Conservation (phyloP, 1,140 invertebrate species). For the Macrosteles quadrilineatus region DNA sequence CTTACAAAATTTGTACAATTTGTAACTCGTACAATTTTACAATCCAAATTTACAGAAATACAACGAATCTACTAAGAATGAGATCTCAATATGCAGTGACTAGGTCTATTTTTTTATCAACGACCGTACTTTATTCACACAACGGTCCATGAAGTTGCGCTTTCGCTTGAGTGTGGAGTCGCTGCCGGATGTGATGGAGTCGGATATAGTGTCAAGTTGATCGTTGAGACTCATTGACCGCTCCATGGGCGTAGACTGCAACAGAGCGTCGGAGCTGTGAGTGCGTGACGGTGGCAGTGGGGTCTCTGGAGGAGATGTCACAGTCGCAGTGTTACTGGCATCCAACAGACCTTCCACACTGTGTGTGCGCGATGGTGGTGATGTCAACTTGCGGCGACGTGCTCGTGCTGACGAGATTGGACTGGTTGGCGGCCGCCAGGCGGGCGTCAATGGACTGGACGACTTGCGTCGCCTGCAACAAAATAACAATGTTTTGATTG, state of each 20-base stretch:
- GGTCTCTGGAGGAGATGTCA: constrained; percentile 12
- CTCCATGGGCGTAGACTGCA: constrained; percentile 39
- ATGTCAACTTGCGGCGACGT: constrained; percentile 20
- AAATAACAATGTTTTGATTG: too few relatives aligned
- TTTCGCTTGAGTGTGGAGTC: constrained; percentile 32
- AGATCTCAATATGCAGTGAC: background rate
- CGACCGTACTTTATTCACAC: constrained; percentile 73
- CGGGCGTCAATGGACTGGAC: constrained; percentile 58
- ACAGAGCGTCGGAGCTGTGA: constrained; percentile 49
- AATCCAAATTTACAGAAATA: too few relatives aligned
- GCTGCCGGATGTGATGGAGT: constrained; percentile 28
- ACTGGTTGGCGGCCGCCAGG: constrained; percentile 46
- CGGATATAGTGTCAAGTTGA: constrained; percentile 35
- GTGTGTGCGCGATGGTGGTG: constrained; percentile 31
- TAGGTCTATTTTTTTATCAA: constrained; percentile 59
- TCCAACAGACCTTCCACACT: constrained; percentile 41
- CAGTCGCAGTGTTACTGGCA: background rate
- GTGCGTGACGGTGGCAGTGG: constrained; percentile 42
- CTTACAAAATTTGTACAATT: too few relatives aligned
- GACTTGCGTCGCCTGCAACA: constrained; percentile 61
- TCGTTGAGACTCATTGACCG: constrained; percentile 35
- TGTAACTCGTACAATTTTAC: too few relatives aligned
- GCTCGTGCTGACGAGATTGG: constrained; percentile 38
- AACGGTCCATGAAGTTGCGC: constrained; percentile 75
- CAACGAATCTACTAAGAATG: background rate